Percentiles rank a stretch among this genome's conserved stretches.
These are phyloP conservation scores for Pelusios castaneus DNA, from an alignment of 2,113 vertebrate genomes.

Conservation along the genomic window DNA sequence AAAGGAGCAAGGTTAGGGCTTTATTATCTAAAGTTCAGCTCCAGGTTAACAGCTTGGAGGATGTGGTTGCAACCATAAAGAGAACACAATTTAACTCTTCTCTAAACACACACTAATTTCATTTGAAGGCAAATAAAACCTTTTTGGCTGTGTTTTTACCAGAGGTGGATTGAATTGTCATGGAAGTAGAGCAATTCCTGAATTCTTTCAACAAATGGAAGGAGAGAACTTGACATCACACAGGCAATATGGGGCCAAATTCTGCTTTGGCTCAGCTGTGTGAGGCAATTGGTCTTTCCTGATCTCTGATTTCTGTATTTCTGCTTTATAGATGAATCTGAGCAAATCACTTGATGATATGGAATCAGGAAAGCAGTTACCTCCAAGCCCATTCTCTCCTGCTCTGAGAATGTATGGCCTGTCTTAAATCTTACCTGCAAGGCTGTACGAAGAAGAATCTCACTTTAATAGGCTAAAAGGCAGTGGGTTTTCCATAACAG, in stretches of 20 bases:
- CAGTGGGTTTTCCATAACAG: neutral
- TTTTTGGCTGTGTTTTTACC: constrained; percentile 39
- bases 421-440: neutral
- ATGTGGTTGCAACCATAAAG: constrained; percentile 68
- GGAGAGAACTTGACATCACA: constrained; percentile 16
- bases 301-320: fast-evolving
- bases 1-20: constrained; percentile 45
- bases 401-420: neutral
- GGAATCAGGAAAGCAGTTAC: neutral
- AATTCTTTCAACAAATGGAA: constrained; percentile 47
- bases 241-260: constrained; percentile 14
- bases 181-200: constrained; percentile 42
- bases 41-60: constrained; percentile 75
- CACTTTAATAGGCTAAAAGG: neutral
- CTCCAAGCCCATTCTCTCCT: neutral
- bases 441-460: neutral
- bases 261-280: neutral
- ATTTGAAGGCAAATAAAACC: constrained; percentile 69
- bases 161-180: constrained; percentile 47
- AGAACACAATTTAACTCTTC: constrained; percentile 72
- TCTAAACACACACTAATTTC: constrained; percentile 72
- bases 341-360: neutral
- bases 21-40: constrained; percentile 71
- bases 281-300: neutral
- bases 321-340: fast-evolving